Evolutionary conservation across 2,797 vertebrate species (phyloP).

Genomic region (Zalophus californianus): DNA sequence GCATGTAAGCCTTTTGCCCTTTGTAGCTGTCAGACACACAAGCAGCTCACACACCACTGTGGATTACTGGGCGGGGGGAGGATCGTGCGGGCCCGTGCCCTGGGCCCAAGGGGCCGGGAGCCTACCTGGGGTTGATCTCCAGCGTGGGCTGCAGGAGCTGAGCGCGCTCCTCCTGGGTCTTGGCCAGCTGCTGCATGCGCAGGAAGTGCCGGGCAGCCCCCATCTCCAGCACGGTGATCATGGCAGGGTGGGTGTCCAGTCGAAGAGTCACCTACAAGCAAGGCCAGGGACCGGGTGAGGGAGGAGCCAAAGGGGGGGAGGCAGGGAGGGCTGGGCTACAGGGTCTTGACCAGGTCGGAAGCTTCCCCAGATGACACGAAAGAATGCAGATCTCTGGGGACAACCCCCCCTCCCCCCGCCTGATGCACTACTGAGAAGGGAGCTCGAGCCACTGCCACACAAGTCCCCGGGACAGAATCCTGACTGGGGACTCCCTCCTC

Average conservation of each 20-base stretch:
- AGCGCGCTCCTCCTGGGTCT: conserved; percentile 93
- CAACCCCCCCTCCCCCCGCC: too few relatives aligned
- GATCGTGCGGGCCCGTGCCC: rapidly evolving
- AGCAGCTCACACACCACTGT: too few relatives aligned
- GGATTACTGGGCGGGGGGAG: too few relatives aligned
- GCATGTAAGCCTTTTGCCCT: not conserved
- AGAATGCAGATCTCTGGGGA: not conserved
- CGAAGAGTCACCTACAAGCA: conserved; percentile 92
- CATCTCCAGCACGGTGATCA: conserved; percentile 99
- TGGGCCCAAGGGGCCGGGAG: rapidly evolving
- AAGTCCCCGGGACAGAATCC: too few relatives aligned
- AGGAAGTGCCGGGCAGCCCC: conserved; percentile 97
- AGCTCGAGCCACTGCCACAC: not conserved
- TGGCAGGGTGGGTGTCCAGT: conserved; percentile 96
- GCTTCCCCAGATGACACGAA: too few relatives aligned
- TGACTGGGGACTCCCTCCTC: not conserved
- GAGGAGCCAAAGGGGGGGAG: not conserved
- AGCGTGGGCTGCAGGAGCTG: conserved; percentile 97
- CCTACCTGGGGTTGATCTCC: conserved; percentile 96
- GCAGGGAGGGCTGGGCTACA: too few relatives aligned
- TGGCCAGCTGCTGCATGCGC: conserved; percentile 97
- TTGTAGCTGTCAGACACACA: not conserved
- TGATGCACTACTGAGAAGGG: not conserved
- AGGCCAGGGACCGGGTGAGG: not conserved
- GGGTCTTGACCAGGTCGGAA: not conserved